A percentile compares a stretch with the other conserved stretches of the same genome.
Conservation (phyloP, 2,797 vertebrate genomes). For the Nothura maculosa region DNA sequence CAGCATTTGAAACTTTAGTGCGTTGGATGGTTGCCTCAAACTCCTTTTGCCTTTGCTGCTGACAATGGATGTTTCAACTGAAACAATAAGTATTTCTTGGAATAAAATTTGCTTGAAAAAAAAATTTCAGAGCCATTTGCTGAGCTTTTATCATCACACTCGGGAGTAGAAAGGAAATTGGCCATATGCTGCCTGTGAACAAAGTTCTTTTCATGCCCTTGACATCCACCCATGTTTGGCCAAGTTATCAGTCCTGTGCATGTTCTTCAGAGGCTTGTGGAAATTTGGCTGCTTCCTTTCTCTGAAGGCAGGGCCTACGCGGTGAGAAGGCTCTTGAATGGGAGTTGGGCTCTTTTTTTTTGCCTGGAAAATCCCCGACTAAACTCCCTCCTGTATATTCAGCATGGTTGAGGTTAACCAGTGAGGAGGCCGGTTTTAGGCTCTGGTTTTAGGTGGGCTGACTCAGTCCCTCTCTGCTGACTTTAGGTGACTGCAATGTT, state of each 20-base stretch:
- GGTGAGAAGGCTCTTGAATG: neutral
- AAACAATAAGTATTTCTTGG: slow-evolving; percentile 58
- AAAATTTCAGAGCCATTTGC: slow-evolving; percentile 47
- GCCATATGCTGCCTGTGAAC: slow-evolving; percentile 15
- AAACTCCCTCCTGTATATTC: neutral
- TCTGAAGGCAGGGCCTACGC: neutral
- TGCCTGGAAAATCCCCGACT: neutral
- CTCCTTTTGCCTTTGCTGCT: slow-evolving; percentile 44
- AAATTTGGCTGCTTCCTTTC: slow-evolving; percentile 55
- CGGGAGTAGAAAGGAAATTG: slow-evolving; percentile 59
- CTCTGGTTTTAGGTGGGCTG: neutral
- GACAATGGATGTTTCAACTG: slow-evolving; percentile 53
- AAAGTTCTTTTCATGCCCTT: slow-evolving; percentile 51
- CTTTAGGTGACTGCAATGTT: neutral
- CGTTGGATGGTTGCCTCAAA: slow-evolving; percentile 3
- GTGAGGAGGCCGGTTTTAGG: neutral
- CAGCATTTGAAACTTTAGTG: neutral
- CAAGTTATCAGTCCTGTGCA: slow-evolving; percentile 50
- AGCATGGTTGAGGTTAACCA: neutral
- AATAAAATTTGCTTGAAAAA: slow-evolving; percentile 42
- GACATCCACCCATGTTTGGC: slow-evolving; percentile 65
- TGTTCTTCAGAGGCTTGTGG: slow-evolving; percentile 45
- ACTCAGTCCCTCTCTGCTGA: neutral
- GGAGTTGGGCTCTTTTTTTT: neutral
- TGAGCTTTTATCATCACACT: slow-evolving; percentile 59